Conservation (phyloP, 2,797 vertebrate genomes). For the Alca torda region DNA sequence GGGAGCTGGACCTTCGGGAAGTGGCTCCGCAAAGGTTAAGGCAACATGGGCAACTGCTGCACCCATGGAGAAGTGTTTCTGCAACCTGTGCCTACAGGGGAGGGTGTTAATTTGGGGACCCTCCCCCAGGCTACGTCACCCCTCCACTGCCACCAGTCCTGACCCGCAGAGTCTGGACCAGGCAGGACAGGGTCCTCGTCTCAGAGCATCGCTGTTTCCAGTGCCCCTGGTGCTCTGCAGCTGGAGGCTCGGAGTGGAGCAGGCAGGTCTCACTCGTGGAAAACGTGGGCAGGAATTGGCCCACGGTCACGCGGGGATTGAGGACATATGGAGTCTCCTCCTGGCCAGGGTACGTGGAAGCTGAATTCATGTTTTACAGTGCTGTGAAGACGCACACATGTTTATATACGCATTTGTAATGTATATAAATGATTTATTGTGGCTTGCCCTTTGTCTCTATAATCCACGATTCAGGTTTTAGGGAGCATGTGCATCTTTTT, state of each 20-base stretch:
- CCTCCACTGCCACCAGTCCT: neutral
- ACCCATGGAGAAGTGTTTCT: neutral
- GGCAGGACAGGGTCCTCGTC: neutral
- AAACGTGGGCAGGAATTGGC: neutral
- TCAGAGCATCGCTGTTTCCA: neutral
- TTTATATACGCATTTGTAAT: too few relatives aligned
- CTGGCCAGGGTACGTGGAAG: neutral
- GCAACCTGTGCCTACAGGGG: neutral
- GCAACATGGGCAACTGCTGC: neutral
- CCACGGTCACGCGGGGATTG: rapidly evolving
- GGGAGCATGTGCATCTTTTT: neutral
- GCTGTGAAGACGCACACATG: neutral
- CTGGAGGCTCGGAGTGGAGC: neutral
- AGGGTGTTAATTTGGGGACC: neutral
- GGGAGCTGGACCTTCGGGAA: neutral
- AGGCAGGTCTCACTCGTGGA: neutral
- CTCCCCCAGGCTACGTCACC: neutral
- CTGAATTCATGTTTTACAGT: neutral
- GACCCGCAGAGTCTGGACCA: neutral
- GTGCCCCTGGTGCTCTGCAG: neutral
- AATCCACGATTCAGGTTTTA: neutral
- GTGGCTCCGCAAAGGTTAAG: neutral
- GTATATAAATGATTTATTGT: neutral
- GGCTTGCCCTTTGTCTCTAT: neutral
- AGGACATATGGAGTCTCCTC: neutral